Evolutionary conservation across 2,888 invertebrate genomes (phyloP).

Genomic region (Anticlea derivata): DNA sequence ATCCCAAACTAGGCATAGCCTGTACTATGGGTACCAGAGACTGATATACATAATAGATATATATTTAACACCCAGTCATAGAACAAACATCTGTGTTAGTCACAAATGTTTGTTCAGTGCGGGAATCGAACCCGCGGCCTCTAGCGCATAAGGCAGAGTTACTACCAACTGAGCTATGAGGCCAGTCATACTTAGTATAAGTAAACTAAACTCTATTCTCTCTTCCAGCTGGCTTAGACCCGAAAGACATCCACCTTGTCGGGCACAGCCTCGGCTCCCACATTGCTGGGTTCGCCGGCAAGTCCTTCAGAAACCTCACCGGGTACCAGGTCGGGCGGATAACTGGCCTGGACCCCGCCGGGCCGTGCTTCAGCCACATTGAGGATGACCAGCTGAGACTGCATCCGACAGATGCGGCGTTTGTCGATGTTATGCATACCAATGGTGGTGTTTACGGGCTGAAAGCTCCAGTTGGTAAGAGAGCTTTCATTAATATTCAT

Average conservation of each 20-base stretch:
- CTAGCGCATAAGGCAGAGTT: too few species aligned
- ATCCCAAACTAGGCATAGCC: too few species aligned
- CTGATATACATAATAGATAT: too few species aligned
- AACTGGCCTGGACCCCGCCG: conserved; percentile 50
- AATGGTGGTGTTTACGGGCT: conserved; percentile 66
- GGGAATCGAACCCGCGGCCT: too few species aligned
- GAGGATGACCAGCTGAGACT: conserved; percentile 48
- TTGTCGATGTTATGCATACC: conserved; percentile 66
- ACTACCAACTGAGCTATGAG: too few species aligned
- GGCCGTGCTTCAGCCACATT: conserved; percentile 56
- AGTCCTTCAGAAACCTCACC: conserved; percentile 51
- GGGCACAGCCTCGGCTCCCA: conserved; percentile 75
- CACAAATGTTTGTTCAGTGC: too few species aligned
- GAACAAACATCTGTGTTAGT: too few species aligned
- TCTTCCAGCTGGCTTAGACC: conserved; percentile 55
- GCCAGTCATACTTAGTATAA: too few species aligned
- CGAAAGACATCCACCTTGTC: conserved; percentile 58
- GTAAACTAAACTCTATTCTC: not conserved
- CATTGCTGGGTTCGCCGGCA: conserved; percentile 65
- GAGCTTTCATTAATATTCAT: not conserved
- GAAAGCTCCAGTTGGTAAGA: conserved; percentile 56
- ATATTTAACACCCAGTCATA: too few species aligned
- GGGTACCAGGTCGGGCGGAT: conserved; percentile 58
- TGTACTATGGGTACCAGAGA: too few species aligned
- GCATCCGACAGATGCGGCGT: conserved; percentile 55